Conservation (phyloP, 2,113 vertebrate genomes). For the Strix uralensis region DNA sequence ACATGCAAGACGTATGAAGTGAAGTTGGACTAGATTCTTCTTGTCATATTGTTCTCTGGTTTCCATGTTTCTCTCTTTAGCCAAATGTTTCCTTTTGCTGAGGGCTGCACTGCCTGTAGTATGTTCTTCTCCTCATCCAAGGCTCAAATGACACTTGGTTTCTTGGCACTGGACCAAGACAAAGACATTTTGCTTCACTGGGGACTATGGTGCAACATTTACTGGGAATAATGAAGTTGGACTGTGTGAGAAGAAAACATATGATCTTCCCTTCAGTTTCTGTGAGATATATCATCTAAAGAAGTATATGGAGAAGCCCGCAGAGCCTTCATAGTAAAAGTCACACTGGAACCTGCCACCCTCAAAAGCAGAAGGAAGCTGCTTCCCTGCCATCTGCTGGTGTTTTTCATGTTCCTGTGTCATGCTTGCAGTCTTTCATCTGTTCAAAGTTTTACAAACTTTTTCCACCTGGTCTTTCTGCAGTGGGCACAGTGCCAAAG, state of each 20-base stretch:
- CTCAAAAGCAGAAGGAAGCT: background rate
- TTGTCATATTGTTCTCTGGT: background rate
- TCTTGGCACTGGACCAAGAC: background rate
- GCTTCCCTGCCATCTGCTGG: background rate
- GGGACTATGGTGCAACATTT: background rate
- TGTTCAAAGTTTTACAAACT: background rate
- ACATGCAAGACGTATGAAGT: background rate
- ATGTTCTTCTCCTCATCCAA: background rate
- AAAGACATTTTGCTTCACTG: background rate
- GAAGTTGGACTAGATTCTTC: background rate
- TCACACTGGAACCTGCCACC: background rate
- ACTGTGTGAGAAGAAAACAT: background rate
- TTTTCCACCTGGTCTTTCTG: background rate
- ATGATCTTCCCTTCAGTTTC: background rate
- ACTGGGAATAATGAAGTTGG: background rate
- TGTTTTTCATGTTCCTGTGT: background rate
- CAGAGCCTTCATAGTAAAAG: background rate
- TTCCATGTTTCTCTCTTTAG: background rate
- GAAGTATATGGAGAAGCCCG: background rate
- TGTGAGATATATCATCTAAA: background rate
- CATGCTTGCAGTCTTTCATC: background rate
- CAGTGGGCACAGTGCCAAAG: background rate
- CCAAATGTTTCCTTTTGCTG: background rate
- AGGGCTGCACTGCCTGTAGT: background rate
- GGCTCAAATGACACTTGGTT: background rate